phyloP scores from a whole-genome alignment of 1,140 invertebrate species.

The Lepidurus apus region DNA sequence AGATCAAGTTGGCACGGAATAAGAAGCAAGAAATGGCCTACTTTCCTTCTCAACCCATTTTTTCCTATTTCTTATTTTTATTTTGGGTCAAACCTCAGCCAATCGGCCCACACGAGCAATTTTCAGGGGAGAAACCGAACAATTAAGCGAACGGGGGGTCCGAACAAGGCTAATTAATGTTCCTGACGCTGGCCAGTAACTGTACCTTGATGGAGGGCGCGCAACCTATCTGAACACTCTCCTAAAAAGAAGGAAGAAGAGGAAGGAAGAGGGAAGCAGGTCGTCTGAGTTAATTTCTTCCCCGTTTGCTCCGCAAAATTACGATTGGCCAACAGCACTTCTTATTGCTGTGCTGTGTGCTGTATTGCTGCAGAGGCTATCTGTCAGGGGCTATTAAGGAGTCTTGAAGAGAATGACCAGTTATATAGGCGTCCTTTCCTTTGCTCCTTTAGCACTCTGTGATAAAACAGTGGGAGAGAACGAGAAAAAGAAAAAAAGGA shows the following conservation, averaged over 20 bases:
- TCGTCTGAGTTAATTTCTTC: not conserved
- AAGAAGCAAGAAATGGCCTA: not conserved
- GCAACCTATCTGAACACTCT: too few relatives aligned
- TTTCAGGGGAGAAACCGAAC: not conserved
- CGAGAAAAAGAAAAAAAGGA: not conserved
- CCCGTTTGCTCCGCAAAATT: not conserved
- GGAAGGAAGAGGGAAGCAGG: not conserved
- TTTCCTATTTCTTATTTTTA: not conserved
- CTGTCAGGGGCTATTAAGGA: not conserved
- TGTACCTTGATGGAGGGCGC: not conserved
- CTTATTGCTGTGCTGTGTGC: too few relatives aligned
- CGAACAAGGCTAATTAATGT: too few relatives aligned
- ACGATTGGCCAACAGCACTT: not conserved
- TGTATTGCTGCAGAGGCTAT: too few relatives aligned
- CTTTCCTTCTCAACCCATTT: not conserved
- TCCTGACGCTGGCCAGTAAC: too few relatives aligned
- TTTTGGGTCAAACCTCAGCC: not conserved
- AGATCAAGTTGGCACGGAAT: constrained; percentile 12
- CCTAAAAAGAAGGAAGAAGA: not conserved
- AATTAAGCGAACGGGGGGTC: too few relatives aligned
- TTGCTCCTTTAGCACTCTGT: not conserved
- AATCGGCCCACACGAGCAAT: not conserved
- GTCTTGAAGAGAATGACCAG: not conserved
- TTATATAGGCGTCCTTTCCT: not conserved
- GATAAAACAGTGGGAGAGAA: not conserved